Evolutionary conservation across 2,888 invertebrate genomes (phyloP), one percentile per base, ranked within the genome.

Genomic region (Podotricha telesiphe): DNA sequence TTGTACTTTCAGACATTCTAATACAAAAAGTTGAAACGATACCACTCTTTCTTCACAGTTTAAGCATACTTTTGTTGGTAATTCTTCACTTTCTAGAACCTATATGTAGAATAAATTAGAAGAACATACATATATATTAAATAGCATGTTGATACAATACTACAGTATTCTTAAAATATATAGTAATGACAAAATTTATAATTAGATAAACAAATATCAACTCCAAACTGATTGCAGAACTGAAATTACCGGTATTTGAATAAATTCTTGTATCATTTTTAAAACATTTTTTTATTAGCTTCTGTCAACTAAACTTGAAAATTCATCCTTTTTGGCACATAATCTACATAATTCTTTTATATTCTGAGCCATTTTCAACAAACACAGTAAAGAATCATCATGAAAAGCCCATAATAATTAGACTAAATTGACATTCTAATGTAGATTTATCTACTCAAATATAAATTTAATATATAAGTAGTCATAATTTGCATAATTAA

Each of bases 41-140:
- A 91, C 82, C 79, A 93, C 84, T 79, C 86, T 93, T 71, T 92
- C 92, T 80, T 92, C 91, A 81, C 93, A 93, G 69, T 85, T 86
- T 17, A 90, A 73, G 74, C 93, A 93, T 66, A 92, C 84, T 76
- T 81, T 89, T 47, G 91, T 89, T 15, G 93, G 90, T 69, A 93
- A 79, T 56, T 79, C 81, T 72, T 93, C 91, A 77, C 78, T 82
- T 66, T 88, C 87, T 79, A 77, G 81, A 28, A 93, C 74, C 92
- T 93, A 79, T 48, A 13, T 34, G 10, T 11, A 28, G 8, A 11
- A 5, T 1, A 28, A 28, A 45, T 45, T 28, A 22, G 22, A n/a
- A n/a, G 10, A 0, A 15, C 22, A 45, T n/a, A 22, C 8, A 20
- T 40, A 58, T 8, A 13, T 20, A 50, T 8, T 58, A 8, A 17